Evolutionary conservation across 2,888 invertebrate species (phyloP).

Genomic region (Tenthredo notha): DNA sequence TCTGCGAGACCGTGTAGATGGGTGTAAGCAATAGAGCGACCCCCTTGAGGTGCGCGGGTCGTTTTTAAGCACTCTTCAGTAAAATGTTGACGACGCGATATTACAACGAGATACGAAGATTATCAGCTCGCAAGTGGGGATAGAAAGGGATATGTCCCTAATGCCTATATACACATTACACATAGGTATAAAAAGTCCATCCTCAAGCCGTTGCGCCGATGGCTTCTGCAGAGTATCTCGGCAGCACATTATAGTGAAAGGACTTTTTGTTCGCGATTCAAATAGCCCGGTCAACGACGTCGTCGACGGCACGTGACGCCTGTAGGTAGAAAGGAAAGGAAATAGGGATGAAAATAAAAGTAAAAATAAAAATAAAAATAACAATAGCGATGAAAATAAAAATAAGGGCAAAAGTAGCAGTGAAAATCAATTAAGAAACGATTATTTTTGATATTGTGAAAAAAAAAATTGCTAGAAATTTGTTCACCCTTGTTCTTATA

Average conservation of each 20-base stretch:
- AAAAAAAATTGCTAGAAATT: no score
- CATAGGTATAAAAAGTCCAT: conserved; percentile 10
- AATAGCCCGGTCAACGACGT: conserved; percentile 30
- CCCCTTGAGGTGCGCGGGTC: conserved; percentile 18
- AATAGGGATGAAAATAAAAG: not conserved
- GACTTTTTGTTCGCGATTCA: not conserved
- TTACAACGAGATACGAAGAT: conserved; percentile 13
- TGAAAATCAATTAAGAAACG: conserved; percentile 11
- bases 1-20: not conserved
- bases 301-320: conserved; percentile 18
- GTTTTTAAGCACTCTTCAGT: conserved; percentile 23
- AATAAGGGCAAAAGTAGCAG: not conserved
- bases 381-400: not conserved
- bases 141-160: conserved; percentile 13
- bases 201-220: not conserved
- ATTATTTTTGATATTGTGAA: not conserved
- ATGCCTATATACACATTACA: not conserved
- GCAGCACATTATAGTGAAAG: not conserved
- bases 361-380: not conserved
- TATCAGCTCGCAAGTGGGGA: conserved; percentile 13
- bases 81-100: conserved; percentile 23
- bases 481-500: not conserved
- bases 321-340: not conserved
- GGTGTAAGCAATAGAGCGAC: not conserved
- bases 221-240: not conserved